phyloP scores from a whole-genome alignment of 2,888 invertebrate genomes.

The Halictus quadricinctus region DNA sequence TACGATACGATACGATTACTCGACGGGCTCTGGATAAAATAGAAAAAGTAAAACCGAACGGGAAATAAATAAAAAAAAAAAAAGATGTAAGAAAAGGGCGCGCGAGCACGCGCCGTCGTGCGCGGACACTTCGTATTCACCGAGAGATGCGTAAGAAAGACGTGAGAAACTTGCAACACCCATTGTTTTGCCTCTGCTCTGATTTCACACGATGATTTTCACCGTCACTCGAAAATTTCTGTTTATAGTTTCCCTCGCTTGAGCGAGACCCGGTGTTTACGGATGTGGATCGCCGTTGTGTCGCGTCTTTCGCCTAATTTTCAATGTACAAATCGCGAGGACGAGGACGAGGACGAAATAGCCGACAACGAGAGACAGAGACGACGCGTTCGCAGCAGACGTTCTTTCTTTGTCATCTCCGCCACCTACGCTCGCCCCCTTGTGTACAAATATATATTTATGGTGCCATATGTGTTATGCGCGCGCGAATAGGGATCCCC shows the following conservation, averaged over 20 bases:
- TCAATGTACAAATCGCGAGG: not conserved
- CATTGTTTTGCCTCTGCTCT: not conserved
- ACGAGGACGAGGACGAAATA: not conserved
- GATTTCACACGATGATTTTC: not conserved
- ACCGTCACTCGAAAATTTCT: not conserved
- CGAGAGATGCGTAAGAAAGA: slow-evolving; percentile 42
- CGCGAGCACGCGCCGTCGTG: not conserved
- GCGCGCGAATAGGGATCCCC: slow-evolving; percentile 38
- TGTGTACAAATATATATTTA: slow-evolving; percentile 64
- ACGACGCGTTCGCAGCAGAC: slow-evolving; percentile 5
- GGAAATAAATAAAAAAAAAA: not conserved
- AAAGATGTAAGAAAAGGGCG: not conserved
- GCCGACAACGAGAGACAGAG: not conserved
- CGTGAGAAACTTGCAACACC: slow-evolving; percentile 5
- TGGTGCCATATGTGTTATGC: slow-evolving; percentile 60
- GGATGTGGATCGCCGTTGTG: slow-evolving; percentile 2
- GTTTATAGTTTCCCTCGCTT: not conserved
- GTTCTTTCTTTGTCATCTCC: slow-evolving; percentile 54
- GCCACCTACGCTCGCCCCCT: slow-evolving; percentile 54
- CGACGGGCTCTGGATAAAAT: not conserved
- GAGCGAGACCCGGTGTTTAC: not conserved
- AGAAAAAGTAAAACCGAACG: not conserved
- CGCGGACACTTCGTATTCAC: slow-evolving; percentile 3
- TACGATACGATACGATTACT: slow-evolving; percentile 10
- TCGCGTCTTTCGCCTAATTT: not conserved